Conservation (phyloP, 2,888 invertebrate species). For the Piscicola geometra region DNA sequence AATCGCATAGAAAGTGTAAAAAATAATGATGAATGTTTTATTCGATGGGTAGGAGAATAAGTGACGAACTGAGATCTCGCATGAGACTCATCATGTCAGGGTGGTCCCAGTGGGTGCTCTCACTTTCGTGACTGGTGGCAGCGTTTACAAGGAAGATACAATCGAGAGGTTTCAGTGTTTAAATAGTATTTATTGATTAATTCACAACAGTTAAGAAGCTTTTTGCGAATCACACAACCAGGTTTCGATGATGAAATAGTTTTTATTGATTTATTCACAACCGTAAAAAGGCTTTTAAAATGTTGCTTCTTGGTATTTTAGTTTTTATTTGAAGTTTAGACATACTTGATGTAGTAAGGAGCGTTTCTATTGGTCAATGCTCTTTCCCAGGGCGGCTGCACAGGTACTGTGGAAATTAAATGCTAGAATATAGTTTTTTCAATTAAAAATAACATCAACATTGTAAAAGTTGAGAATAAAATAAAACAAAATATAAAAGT, state of each 20-base stretch:
- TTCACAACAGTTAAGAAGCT: background rate
- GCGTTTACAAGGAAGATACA: too few relatives aligned
- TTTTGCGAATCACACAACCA: background rate
- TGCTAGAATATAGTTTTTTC: background rate
- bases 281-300: conserved; percentile 43
- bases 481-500: too few relatives aligned
- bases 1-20: too few relatives aligned
- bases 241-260: background rate
- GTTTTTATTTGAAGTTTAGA: too few relatives aligned
- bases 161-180: too few relatives aligned
- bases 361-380: conserved; percentile 49
- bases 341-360: conserved; percentile 52
- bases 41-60: background rate
- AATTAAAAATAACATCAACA: background rate
- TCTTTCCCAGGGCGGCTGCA: conserved; percentile 49
- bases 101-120: conserved; percentile 99
- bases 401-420: conserved; percentile 25
- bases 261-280: background rate
- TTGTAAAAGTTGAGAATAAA: too few relatives aligned
- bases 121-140: conserved; percentile 83
- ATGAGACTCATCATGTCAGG: conserved; percentile 92
- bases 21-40: too few relatives aligned
- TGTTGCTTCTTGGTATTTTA: too few relatives aligned
- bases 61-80: conserved; percentile 50
- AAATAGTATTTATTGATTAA: conserved; percentile 10